A percentile compares a stretch with the other conserved stretches of the same genome.
Conservation (phyloP, 2,113 vertebrate genomes). For the Gallinago media region DNA sequence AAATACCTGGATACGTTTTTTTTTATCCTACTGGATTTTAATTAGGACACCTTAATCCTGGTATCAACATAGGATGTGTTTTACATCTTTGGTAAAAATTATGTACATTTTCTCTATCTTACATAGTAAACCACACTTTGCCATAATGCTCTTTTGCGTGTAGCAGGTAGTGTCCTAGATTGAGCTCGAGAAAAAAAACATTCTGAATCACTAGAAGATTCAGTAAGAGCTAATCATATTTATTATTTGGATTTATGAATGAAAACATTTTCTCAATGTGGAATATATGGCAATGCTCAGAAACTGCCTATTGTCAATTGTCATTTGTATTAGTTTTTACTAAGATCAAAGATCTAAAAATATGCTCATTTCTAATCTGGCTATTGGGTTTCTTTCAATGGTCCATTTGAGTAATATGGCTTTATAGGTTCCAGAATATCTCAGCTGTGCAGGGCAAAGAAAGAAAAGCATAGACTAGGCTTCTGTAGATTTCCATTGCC, state of each 20-base stretch:
- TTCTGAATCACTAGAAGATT: neutral
- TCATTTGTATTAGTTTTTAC: neutral
- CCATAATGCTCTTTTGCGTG: neutral
- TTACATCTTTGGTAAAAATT: neutral
- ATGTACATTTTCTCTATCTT: neutral
- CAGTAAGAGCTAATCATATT: neutral
- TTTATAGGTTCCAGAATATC: neutral
- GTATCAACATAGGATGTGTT: fast-evolving
- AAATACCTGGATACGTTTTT: neutral
- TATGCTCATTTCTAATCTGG: neutral
- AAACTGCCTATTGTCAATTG: neutral
- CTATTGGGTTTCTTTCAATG: neutral
- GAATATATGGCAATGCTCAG: neutral
- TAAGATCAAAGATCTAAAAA: neutral
- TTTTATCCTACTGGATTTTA: neutral
- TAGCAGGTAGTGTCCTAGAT: neutral
- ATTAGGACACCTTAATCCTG: neutral
- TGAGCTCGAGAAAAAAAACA: neutral
- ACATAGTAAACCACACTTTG: neutral
- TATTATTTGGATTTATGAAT: neutral
- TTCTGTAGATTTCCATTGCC: neutral
- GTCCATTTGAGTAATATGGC: neutral
- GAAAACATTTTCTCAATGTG: neutral
- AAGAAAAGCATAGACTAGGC: neutral
- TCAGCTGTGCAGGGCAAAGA: neutral